Percentiles rank a stretch among this genome's conserved stretches.
Conservation (phyloP, 2,888 invertebrate species). For the Dolichomitus sp. region DNA sequence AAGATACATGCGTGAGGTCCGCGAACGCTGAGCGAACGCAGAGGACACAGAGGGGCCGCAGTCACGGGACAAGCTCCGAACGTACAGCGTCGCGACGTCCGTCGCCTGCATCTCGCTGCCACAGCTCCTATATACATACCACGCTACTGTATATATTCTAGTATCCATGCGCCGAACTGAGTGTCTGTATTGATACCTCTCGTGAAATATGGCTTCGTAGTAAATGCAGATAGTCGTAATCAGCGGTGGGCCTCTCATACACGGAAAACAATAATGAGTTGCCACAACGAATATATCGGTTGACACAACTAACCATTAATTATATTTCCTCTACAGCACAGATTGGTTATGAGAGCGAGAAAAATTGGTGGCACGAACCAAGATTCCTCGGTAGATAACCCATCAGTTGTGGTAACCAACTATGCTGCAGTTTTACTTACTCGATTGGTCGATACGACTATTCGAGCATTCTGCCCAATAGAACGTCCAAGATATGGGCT, state of each 20-base stretch:
- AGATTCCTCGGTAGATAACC: too few relatives aligned
- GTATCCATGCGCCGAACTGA: conserved; percentile 7
- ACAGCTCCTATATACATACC: background rate
- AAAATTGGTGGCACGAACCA: too few relatives aligned
- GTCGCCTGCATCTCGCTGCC: background rate
- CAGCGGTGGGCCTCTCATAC: conserved; percentile 14
- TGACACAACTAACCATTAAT: too few relatives aligned
- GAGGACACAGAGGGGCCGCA: background rate
- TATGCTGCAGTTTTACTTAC: too few relatives aligned
- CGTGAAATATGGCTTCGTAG: conserved; percentile 50
- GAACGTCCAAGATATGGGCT: too few relatives aligned
- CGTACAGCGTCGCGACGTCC: conserved; percentile 4
- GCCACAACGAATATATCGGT: too few relatives aligned
- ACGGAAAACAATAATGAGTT: background rate
- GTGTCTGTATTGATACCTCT: conserved; percentile 41
- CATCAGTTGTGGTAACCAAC: too few relatives aligned
- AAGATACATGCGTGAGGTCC: conserved; percentile 61
- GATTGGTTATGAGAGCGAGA: too few relatives aligned
- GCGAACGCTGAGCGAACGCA: conserved; percentile 3
- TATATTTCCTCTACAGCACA: too few relatives aligned
- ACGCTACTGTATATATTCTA: background rate
- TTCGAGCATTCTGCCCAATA: too few relatives aligned
- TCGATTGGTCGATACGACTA: too few relatives aligned
- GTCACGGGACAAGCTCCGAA: background rate
- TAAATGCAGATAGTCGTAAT: conserved; percentile 60